Percentiles rank a stretch among this genome's conserved stretches.
Evolutionary conservation across 2,888 invertebrate species (phyloP).

Genomic region (Formica aserva): DNA sequence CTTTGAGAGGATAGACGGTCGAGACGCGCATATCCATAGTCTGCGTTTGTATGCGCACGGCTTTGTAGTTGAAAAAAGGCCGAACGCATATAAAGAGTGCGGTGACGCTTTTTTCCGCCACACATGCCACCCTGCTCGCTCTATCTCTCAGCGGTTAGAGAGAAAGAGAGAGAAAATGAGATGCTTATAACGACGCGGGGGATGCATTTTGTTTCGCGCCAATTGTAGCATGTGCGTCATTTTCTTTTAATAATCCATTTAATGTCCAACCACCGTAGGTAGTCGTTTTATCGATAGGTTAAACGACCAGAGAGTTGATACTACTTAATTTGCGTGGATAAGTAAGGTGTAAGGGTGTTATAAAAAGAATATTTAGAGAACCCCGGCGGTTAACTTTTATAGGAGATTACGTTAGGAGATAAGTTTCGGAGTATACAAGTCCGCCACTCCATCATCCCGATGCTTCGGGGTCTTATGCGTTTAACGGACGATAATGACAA

Average conservation of each 20-base stretch:
- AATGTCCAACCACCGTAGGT: neutral
- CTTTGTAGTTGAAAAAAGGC: constrained; percentile 62
- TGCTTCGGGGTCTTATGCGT: neutral
- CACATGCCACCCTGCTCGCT: neutral
- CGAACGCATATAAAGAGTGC: constrained; percentile 59
- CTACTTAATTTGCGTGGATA: neutral
- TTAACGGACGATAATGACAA: constrained; percentile 46
- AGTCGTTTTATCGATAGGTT: constrained; percentile 10
- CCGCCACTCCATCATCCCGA: neutral
- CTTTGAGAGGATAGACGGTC: constrained; percentile 56
- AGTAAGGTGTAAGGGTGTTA: neutral
- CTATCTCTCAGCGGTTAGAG: neutral
- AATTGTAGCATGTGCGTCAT: constrained; percentile 37
- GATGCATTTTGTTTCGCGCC: constrained; percentile 44
- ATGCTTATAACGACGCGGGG: constrained; percentile 8
- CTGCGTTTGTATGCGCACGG: constrained; percentile 38
- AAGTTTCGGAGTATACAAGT: neutral
- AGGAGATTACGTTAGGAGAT: neutral
- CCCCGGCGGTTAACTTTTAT: neutral
- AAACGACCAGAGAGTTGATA: constrained; percentile 12
- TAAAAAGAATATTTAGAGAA: neutral
- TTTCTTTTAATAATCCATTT: constrained; percentile 31
- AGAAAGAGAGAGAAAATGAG: constrained; percentile 12
- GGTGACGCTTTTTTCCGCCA: constrained; percentile 53
- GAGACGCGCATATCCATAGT: constrained; percentile 9